Percentiles rank a stretch among this genome's conserved stretches.
These are phyloP conservation scores for Ictalurus furcatus DNA, from an alignment of 2,113 vertebrate species.

Conservation along the genomic window DNA sequence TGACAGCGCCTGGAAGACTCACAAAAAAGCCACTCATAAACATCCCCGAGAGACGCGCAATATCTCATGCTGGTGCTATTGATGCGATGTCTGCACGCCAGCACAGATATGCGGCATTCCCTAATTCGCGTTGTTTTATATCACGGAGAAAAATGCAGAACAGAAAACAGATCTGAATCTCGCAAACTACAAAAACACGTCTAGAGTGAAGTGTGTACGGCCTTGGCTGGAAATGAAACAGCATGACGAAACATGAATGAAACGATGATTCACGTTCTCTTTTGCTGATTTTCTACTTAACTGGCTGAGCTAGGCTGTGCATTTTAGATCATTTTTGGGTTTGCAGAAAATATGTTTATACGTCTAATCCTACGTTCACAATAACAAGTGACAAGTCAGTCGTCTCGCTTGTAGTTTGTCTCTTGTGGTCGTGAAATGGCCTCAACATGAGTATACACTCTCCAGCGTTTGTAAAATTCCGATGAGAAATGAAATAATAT, in stretches of 20 bases:
- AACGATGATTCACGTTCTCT: background rate
- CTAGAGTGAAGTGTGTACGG: background rate
- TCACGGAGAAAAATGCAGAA: background rate
- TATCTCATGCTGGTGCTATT: constrained; percentile 2
- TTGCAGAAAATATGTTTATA: background rate
- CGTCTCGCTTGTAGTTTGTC: background rate
- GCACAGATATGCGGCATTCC: background rate
- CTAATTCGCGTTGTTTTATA: background rate
- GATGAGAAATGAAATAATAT: background rate
- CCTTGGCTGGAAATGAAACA: background rate
- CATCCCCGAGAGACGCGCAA: background rate
- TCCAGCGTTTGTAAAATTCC: background rate
- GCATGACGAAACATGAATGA: background rate
- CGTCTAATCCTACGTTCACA: background rate
- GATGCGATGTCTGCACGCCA: background rate
- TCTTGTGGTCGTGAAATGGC: background rate
- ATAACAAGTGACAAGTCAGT: background rate
- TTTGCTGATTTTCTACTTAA: background rate
- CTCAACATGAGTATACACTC: background rate
- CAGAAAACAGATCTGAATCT: background rate
- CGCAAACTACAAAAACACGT: background rate
- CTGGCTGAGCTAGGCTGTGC: background rate
- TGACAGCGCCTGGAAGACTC: background rate
- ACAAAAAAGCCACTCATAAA: constrained; percentile 20
- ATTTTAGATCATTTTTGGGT: background rate